Evolutionary conservation across 2,888 invertebrate species (phyloP), one percentile per base, ranked within the genome.

Genomic region (Leptarthrus brevirostris): DNA sequence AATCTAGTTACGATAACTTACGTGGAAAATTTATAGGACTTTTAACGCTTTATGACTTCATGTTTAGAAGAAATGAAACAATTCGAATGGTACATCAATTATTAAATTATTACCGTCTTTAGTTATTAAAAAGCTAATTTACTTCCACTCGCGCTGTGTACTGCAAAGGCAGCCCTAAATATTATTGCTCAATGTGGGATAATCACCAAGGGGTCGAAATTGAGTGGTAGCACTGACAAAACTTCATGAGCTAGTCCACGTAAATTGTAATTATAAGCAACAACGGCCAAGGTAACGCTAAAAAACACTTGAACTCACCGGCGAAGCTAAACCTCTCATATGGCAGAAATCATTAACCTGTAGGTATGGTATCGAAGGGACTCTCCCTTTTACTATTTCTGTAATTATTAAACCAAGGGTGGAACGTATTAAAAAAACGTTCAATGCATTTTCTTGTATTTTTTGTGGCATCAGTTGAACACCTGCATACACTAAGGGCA

Each of bases 391-490:
- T 22, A 34, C 70, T 70, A 70, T 70, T 70, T 52, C 34, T 26
- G 53, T 70, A 70, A 70, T 70, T 70, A 70, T 70, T 49, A 53
- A 70, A 30, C 53, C 70, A 70, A 70, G 53, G 70, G 70, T 52
- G 70, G 70, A 66, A 47, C 40, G 22, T 26, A 30, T 6, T 34
- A 70, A 49, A 70, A 49, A 66, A 26, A 66, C 49, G 26, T 34
- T 69, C 30, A 52, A 52, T 52, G 36, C 20, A 8, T 53, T 69
- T 53, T 36, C 20, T 4, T 53, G 3, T 44, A n/a, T 44, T 16
- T 47, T 72, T 72, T 40, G 34, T 69, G 72, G 58, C 69, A 75
- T 74, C 66, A 72, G 73, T 54, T 75, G 75, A 75, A 75, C 75
- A 75, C 75, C 75, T 75, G 75, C 75, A 71, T 72, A 34, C 66